Evolutionary conservation across 2,888 invertebrate species (phyloP), one percentile per base, ranked within the genome.

Genomic region (Neoitamus cyanurus): DNA sequence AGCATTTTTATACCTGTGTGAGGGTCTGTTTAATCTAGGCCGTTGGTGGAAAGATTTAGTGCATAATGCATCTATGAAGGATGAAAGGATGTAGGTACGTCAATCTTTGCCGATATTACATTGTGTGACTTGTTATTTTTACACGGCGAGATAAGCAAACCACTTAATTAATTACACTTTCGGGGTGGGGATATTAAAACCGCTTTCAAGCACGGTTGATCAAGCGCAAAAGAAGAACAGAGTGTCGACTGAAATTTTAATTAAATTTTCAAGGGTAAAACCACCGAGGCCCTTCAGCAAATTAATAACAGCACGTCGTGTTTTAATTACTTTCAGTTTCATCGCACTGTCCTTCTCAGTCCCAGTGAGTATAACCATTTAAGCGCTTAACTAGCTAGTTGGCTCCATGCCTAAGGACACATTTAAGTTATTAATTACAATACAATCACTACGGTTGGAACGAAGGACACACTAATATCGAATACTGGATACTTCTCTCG

Each of bases 251-350:
- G n/a, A 73, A 73, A 73, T 73, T 73, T 73, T 73, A 73, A 73
- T 73, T 73, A 73, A 73, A 73, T 15, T 73, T 73, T 73, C 73
- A 73, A 73, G 73, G 73, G 73, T 73, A 73, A 73, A 73, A 73
- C 73, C 73, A 36, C 73, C 36, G 31, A 73, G 36, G 36, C 73
- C 36, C 36, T 73, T 73, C 73, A 73, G 34, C 15, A 36, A 73
- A 73, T 73, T 73, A 36, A 73, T 73, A 73, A 36, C 15, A 36
- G n/a, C 73, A 36, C 73, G 36, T 36, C 73, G 73, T 36, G 20
- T 73, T 73, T 73, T 73, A 73, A 73, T 73, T 73, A 11, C 37
- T 73, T 73, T 73, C 25, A 37, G 15, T 73, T 73, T 73, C 37
- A 73, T 73, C 31, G 15, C 73, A 73, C 4, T 34, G 15, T 36